Conservation (phyloP, 2,888 invertebrate species). For the Orthosia gracilis region DNA sequence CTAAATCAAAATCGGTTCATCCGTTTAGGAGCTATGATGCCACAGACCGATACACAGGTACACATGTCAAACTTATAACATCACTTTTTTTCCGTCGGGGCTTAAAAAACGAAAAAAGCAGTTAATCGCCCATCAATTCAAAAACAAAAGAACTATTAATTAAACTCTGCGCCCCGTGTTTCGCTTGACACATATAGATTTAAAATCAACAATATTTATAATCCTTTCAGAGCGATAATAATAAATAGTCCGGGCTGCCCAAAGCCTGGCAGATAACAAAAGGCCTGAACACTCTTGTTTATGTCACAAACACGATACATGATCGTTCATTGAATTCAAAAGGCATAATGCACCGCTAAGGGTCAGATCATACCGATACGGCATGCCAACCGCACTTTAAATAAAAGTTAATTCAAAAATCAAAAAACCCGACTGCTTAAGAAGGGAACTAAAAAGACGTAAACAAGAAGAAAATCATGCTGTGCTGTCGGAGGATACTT, state of each 20-base stretch:
- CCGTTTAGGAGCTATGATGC: too few species aligned
- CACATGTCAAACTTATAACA: too few species aligned
- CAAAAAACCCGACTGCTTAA: too few species aligned
- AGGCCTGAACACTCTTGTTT: slow-evolving; percentile 27
- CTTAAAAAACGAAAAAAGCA: too few species aligned
- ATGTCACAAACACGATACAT: slow-evolving; percentile 29
- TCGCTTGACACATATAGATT: not conserved
- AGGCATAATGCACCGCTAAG: slow-evolving; percentile 19
- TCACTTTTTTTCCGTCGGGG: too few species aligned
- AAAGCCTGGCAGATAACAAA: slow-evolving; percentile 24
- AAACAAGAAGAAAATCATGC: too few species aligned
- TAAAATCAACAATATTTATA: slow-evolving; percentile 15
- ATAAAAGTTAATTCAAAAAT: too few species aligned
- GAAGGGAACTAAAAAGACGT: too few species aligned
- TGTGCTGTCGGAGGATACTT: too few species aligned
- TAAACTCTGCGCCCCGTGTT: not conserved
- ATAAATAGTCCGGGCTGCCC: slow-evolving; percentile 12
- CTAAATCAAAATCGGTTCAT: too few species aligned
- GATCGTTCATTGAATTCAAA: slow-evolving; percentile 37
- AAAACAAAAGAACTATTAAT: slow-evolving; percentile 8
- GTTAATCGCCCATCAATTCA: too few species aligned
- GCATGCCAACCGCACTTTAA: not conserved
- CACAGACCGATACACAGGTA: too few species aligned
- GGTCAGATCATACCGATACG: not conserved
- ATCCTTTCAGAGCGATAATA: slow-evolving; percentile 17